phyloP scores from a whole-genome alignment of 2,888 invertebrate genomes.

The Odontomyia ornata region DNA sequence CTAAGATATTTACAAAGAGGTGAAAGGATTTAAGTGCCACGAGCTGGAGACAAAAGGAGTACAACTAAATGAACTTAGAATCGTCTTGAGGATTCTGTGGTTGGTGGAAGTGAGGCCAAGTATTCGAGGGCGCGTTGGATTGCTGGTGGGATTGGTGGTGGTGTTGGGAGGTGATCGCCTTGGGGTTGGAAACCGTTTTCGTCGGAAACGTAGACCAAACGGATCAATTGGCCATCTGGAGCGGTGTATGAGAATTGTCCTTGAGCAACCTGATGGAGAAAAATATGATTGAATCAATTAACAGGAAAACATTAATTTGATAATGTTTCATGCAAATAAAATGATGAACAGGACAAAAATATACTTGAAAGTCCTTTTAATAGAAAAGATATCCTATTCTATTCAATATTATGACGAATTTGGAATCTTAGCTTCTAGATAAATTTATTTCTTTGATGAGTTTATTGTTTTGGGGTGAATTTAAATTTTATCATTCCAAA shows the following conservation, averaged over 20 bases:
- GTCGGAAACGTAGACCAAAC: conserved; percentile 72
- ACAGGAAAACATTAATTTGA: too few relatives aligned
- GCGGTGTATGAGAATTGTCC: conserved; percentile 72
- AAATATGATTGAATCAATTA: conserved; percentile 26
- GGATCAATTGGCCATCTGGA: conserved; percentile 70
- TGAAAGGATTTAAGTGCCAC: too few relatives aligned
- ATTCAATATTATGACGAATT: too few relatives aligned
- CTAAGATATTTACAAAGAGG: too few relatives aligned
- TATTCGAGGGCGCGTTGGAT: conserved; percentile 74
- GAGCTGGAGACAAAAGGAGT: background rate
- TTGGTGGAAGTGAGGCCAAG: conserved; percentile 71
- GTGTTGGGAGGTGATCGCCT: conserved; percentile 63
- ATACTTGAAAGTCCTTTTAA: too few relatives aligned
- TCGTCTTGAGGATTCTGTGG: conserved; percentile 48
- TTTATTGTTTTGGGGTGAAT: too few relatives aligned
- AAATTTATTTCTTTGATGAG: too few relatives aligned
- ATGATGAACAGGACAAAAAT: too few relatives aligned
- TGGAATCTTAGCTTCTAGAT: too few relatives aligned
- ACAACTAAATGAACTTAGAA: conserved; percentile 19
- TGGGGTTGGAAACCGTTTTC: conserved; percentile 76
- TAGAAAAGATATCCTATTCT: too few relatives aligned
- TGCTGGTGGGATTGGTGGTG: conserved; percentile 75
- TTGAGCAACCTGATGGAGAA: conserved; percentile 65
- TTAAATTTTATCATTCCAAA: too few relatives aligned
- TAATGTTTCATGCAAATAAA: too few relatives aligned